A percentile compares a stretch with the other conserved stretches of the same genome.
These are phyloP conservation scores for Temnothorax ravouxi DNA, from an alignment of 2,888 invertebrate species.

Conservation along the genomic window DNA sequence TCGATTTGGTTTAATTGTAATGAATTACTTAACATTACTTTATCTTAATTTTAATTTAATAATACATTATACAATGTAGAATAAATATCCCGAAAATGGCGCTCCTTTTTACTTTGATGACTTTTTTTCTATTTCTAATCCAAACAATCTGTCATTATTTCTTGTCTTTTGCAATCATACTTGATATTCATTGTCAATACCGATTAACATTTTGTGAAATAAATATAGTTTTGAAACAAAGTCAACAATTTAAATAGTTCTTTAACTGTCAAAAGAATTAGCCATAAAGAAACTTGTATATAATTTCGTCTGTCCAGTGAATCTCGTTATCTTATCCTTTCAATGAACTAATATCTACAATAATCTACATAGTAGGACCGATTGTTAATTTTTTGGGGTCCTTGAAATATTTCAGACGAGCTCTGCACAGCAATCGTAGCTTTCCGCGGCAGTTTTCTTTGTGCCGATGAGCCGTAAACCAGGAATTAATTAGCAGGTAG, in stretches of 20 bases:
- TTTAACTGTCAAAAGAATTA: not conserved
- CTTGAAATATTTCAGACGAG: conserved; percentile 6
- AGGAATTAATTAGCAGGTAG: conserved; percentile 59
- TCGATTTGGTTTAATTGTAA: not conserved
- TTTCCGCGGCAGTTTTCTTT: conserved; percentile 31
- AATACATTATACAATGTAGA: not conserved
- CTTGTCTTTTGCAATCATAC: not conserved
- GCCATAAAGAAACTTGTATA: not conserved
- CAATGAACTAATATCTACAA: not conserved
- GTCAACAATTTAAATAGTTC: not conserved
- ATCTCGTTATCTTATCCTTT: not conserved
- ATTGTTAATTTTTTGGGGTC: not conserved
- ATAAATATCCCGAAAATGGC: not conserved
- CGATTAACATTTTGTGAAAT: not conserved
- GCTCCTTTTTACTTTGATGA: not conserved
- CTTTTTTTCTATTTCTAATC: not conserved
- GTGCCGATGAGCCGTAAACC: conserved; percentile 52
- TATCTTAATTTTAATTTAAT: conserved; percentile 1
- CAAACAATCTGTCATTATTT: not conserved
- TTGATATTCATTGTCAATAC: not conserved
- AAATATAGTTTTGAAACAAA: not conserved
- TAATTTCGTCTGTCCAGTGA: not conserved
- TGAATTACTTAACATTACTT: not conserved
- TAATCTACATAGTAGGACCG: not conserved
- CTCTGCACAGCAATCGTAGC: not conserved